Conservation (phyloP, 2,888 invertebrate species). For the Callosobruchus maculatus region DNA sequence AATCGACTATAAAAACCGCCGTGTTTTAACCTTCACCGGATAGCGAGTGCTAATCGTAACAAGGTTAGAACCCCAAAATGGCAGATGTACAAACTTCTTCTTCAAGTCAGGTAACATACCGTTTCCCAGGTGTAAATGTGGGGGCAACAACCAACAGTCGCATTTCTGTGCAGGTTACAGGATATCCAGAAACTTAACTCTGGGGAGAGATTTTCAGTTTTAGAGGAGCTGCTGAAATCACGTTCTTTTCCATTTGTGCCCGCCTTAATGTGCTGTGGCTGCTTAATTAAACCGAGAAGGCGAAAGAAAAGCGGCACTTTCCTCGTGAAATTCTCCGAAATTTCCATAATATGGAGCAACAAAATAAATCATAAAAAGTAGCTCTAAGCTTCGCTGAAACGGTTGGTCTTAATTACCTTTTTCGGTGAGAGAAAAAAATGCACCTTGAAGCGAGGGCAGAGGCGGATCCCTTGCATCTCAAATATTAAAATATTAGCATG, state of each 20-base stretch:
- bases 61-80: no score
- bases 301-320: constrained; percentile 2
- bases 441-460: neutral
- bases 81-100: no score
- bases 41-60: no score
- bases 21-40: no score
- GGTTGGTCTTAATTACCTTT: constrained; percentile 14
- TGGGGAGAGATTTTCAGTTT: neutral
- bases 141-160: no score
- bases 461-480: neutral
- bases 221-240: neutral
- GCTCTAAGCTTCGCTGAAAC: neutral
- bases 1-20: no score
- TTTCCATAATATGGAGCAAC: constrained; percentile 18
- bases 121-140: no score
- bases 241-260: neutral
- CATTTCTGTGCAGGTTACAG: no score
- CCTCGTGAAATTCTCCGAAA: constrained; percentile 16
- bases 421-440: neutral
- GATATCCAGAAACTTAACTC: neutral
- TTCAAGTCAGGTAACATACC: no score
- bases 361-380: constrained; percentile 15
- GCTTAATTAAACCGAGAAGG: neutral
- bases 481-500: neutral
- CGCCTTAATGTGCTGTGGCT: neutral